phyloP scores from a whole-genome alignment of 2,797 vertebrate genomes.

The Lepilemur ruficaudatus region DNA sequence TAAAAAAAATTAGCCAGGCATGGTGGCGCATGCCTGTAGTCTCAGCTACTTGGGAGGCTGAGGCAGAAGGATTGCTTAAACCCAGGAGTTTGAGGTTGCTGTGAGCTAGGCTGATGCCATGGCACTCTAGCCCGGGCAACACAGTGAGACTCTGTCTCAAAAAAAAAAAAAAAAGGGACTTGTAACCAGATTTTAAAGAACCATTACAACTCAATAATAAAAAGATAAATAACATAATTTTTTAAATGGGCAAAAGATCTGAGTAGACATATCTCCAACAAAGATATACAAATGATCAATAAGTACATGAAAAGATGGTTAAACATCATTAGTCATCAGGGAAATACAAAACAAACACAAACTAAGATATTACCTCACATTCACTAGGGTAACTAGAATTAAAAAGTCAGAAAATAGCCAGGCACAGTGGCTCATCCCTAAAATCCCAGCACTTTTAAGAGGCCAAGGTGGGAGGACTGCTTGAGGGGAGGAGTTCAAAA shows the following conservation, averaged over 20 bases:
- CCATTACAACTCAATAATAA: not conserved
- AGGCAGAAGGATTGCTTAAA: no score
- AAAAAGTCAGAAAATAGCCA: not conserved
- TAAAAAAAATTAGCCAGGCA: no score
- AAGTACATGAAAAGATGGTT: not conserved
- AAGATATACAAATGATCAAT: not conserved
- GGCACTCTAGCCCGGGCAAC: no score
- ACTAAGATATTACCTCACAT: not conserved
- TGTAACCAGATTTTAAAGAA: not conserved
- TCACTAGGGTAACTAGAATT: not conserved
- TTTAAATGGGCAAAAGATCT: not conserved
- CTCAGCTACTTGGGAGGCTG: no score
- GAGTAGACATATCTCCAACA: not conserved
- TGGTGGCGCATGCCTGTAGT: no score
- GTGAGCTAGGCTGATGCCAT: no score
- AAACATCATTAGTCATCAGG: not conserved
- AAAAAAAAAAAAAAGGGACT: not conserved
- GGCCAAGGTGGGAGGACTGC: no score
- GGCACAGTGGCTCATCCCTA: no score
- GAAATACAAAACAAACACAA: not conserved
- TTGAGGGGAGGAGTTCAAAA: no score
- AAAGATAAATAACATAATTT: not conserved
- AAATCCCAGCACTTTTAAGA: no score
- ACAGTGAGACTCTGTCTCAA: no score
- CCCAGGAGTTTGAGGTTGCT: no score